Conservation (phyloP, 2,797 vertebrate species). For the Rallus crepitans region DNA sequence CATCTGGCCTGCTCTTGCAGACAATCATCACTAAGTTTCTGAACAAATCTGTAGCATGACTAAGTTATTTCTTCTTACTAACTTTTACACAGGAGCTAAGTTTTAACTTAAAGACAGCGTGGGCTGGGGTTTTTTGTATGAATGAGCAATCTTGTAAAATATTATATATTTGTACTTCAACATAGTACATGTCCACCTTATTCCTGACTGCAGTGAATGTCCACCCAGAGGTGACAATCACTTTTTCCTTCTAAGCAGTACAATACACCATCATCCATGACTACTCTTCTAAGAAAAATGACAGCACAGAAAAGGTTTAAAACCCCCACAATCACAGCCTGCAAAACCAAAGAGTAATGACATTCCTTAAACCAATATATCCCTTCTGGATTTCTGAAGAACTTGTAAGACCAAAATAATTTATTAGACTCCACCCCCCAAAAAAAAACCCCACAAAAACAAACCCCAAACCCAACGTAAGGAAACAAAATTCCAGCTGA, state of each 20-base stretch:
- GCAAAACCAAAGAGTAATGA: background rate
- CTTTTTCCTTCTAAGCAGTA: background rate
- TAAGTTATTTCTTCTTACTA: background rate
- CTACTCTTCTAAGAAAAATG: background rate
- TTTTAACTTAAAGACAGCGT: background rate
- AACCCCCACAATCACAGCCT: background rate
- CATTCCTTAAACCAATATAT: background rate
- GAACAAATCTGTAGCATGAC: background rate
- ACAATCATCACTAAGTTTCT: background rate
- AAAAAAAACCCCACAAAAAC: too few relatives aligned
- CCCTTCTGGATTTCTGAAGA: background rate
- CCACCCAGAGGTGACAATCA: rapidly evolving
- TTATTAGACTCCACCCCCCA: background rate
- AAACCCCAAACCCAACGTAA: background rate
- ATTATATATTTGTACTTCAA: too few relatives aligned
- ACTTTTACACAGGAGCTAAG: background rate
- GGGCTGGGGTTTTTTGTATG: background rate
- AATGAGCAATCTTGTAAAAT: background rate
- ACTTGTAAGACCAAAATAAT: background rate
- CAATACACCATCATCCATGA: background rate
- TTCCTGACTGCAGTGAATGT: background rate
- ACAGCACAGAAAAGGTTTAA: too few relatives aligned
- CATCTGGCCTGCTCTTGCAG: background rate
- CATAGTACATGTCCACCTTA: background rate
- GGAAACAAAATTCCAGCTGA: background rate